These are phyloP conservation scores for Synergus umbraculus DNA, from an alignment of 2,888 invertebrate genomes.

Conservation along the genomic window DNA sequence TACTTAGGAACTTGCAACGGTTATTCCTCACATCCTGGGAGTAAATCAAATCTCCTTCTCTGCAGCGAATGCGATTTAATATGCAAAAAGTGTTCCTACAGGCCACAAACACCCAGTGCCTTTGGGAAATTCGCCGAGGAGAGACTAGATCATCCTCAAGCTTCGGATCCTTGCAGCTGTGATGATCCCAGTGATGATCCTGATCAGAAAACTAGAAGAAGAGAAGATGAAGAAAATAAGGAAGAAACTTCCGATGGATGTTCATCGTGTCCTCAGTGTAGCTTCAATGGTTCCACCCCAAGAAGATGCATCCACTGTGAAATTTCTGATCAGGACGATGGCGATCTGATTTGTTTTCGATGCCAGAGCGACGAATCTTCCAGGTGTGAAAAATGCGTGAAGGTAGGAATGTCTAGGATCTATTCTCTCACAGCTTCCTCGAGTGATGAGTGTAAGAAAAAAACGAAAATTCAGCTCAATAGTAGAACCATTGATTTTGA, in stretches of 20 bases:
- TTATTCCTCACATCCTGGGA: conserved; percentile 72
- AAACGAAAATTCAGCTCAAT: conserved; percentile 70
- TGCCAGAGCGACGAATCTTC: conserved; percentile 69
- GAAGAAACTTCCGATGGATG: conserved; percentile 50
- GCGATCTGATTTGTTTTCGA: conserved; percentile 73
- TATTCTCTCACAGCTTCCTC: conserved; percentile 57
- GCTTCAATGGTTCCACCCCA: conserved; percentile 31
- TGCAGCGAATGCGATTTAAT: conserved; percentile 74
- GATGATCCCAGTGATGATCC: conserved; percentile 44
- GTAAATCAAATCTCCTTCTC: conserved; percentile 73
- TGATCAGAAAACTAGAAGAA: conserved; percentile 38
- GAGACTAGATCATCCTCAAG: conserved; percentile 59
- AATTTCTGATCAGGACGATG: conserved; percentile 66
- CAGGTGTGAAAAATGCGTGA: conserved; percentile 64
- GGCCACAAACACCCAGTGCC: conserved; percentile 69
- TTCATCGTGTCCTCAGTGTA: conserved; percentile 61
- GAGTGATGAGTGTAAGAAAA: conserved; percentile 65
- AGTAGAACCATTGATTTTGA: conserved; percentile 68
- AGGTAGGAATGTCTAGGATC: neutral
- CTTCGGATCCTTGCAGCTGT: conserved; percentile 48
- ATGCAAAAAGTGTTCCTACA: conserved; percentile 68
- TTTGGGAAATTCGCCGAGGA: conserved; percentile 69
- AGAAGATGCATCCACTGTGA: conserved; percentile 64
- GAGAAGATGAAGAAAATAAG: conserved; percentile 34
- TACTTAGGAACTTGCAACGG: conserved; percentile 72